These are phyloP conservation scores for Polyergus mexicanus DNA, from an alignment of 1,140 invertebrate species.

Conservation along the genomic window DNA sequence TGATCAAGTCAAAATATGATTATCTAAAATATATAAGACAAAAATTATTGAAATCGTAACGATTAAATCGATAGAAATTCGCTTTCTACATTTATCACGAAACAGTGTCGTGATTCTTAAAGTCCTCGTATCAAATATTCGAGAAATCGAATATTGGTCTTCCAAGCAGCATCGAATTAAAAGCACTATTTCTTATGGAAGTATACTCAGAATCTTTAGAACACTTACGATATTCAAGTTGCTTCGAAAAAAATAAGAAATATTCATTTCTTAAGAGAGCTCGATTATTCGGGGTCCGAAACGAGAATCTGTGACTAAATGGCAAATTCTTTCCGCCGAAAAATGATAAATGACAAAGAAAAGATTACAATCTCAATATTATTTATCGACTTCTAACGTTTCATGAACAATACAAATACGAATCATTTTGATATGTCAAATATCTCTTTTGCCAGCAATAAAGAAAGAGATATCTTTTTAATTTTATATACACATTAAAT, in stretches of 20 bases:
- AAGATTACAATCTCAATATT: neutral
- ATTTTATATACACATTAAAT: constrained; percentile 19
- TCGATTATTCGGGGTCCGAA: neutral
- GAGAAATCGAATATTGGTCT: neutral
- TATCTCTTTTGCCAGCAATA: constrained; percentile 1
- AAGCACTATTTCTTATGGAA: neutral
- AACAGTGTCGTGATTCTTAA: constrained; percentile 2
- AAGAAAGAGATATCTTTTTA: neutral
- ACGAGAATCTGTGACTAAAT: neutral
- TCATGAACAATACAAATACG: constrained; percentile 18
- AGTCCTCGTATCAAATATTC: neutral
- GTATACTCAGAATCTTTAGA: neutral
- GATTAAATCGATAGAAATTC: neutral
- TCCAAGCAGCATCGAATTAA: neutral
- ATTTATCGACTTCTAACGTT: neutral
- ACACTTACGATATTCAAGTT: neutral
- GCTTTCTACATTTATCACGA: constrained; percentile 33
- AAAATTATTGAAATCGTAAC: neutral
- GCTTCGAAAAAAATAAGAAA: neutral
- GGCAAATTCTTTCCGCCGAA: neutral
- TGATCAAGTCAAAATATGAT: constrained; percentile 34
- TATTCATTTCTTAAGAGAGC: neutral
- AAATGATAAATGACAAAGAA: neutral
- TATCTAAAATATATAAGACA: neutral
- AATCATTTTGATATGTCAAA: constrained; percentile 3